Conservation (phyloP, 2,888 invertebrate genomes). For the Orchestes rusci region DNA sequence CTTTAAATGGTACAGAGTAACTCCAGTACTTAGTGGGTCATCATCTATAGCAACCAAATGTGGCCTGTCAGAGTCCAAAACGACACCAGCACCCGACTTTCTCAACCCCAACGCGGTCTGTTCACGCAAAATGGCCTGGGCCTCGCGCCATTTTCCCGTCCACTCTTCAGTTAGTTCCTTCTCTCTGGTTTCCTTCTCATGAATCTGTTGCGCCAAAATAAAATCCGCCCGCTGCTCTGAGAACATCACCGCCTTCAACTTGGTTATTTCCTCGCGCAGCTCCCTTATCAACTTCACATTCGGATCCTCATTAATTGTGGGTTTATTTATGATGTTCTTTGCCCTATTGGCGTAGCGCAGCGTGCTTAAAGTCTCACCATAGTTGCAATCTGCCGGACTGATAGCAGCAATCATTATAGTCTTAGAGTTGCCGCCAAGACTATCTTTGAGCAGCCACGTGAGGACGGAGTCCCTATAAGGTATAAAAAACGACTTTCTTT, state of each 20-base stretch:
- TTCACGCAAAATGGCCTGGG: conserved; percentile 80
- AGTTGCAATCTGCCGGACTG: conserved; percentile 67
- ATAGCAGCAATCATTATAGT: conserved; percentile 87
- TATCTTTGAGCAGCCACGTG: conserved; percentile 83
- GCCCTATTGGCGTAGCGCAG: conserved; percentile 83
- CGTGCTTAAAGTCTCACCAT: conserved; percentile 80
- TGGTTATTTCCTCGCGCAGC: conserved; percentile 76
- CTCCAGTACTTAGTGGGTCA: conserved; percentile 82
- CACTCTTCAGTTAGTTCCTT: conserved; percentile 80
- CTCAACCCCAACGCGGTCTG: conserved; percentile 79
- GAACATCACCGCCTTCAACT: conserved; percentile 66
- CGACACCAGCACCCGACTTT: conserved; percentile 83
- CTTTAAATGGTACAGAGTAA: conserved; percentile 85
- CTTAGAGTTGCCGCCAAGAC: conserved; percentile 83
- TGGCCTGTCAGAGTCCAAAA: conserved; percentile 84
- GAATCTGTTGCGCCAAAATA: conserved; percentile 70
- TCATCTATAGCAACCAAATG: conserved; percentile 90
- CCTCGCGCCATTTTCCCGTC: conserved; percentile 90
- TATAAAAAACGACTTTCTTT: conserved; percentile 55
- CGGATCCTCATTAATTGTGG: conserved; percentile 83
- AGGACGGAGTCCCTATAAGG: conserved; percentile 84
- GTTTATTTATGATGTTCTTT: conserved; percentile 86
- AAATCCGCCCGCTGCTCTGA: conserved; percentile 52
- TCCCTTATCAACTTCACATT: conserved; percentile 83
- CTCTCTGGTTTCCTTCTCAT: conserved; percentile 86